Base-by-base conservation (phyloP, 2,797 vertebrate species). In the Cryptoblepharus egeriae region DNA sequence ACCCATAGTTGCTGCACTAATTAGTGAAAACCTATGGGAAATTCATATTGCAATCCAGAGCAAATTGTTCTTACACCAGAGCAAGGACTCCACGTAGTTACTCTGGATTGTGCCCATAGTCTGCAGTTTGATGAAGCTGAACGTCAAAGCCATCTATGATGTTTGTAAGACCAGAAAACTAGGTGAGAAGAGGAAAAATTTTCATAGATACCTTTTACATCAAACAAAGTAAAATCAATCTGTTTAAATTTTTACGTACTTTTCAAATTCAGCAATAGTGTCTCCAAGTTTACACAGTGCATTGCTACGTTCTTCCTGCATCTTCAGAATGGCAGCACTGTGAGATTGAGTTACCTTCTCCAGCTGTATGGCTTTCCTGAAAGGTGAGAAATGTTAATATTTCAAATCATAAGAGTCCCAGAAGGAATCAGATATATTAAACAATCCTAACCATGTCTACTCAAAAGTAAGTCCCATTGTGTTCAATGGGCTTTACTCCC, bases 231-330 rank as follows among this genome's bases (percentile, higher is more conserved):
- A n/a, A 13, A 73, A 2, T 28, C 35, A 73, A 42, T 26, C 37
- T 60, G 52, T 22, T 3, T 1, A 55, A 67, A 86, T 6, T 52
- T 57, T 64, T 75, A 77, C 77, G 60, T 94, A 99, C 97, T 96
- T 97, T 93, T 98, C 96, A 84, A 97, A 95, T 16, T 97, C 96
- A 32, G 95, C 90, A 70, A 94, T 80, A 68, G 94, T 69, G 24
- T 96, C 89, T 61, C 77, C 95, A 58, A 97, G 95, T 92, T 94
- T 94, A 72, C 89, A 80, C 64, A 96, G 72, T 0, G 93, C 92
- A 70, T 39, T 88, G 22, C 86, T 86, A 32, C 95, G 93, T 4
- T 93, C 95, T 76, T 97, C 96, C 68, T 96, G 93, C 20, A 97
- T 93, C 78, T 93, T 92, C 76, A 78, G 63, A 65, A 95, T 55